Evolutionary conservation across 1,140 invertebrate genomes (phyloP), one percentile per base, ranked within the genome.

Genomic region (Lepidotrigona ventralis): DNA sequence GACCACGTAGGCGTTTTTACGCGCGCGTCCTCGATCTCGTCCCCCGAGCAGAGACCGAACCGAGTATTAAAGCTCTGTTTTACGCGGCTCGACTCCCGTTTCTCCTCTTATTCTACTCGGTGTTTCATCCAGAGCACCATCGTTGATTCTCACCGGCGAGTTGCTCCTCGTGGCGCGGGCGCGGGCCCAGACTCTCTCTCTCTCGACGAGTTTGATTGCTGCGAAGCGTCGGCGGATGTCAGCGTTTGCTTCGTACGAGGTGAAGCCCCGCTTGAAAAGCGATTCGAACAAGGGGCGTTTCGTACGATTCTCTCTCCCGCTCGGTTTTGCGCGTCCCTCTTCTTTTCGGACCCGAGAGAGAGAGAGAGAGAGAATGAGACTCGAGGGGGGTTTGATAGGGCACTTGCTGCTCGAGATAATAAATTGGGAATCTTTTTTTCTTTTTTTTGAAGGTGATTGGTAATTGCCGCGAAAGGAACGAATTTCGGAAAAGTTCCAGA

Each of bases 11-110:
- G 86, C 86, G 82, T 85, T 75, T 88, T 88, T 88, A 86, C 85
- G 74, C 54, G 76, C 81, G 46, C 78, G 54, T 85, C 81, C 83
- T 82, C 80, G 80, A 73, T 39, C 60, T 70, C 70, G 79, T 81
- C 21, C 83, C 72, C 19, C 53, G 29, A 29, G 56, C 81, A 64
- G 33, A 33, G 33, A 33, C 33, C 33, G 33, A 33, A 29, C 58
- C 81, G 78, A 39, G 85, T 86, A 89, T 89, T 89, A 89, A 89
- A 89, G 66, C 86, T 86, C 85, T 86, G 87, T 86, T 89, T 89
- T 86, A 89, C 88, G 87, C 79, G 54, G 33, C 0, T 66, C 77
- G 58, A 75, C 73, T 76, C 21, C 17, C 23, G 53, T 33, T 26
- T 53, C 60, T 46, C 23, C 17, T 68, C 29, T 26, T n/a, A 12